Base-by-base conservation (phyloP, 1,140 invertebrate genomes). In the Hesperophylax magnus region DNA sequence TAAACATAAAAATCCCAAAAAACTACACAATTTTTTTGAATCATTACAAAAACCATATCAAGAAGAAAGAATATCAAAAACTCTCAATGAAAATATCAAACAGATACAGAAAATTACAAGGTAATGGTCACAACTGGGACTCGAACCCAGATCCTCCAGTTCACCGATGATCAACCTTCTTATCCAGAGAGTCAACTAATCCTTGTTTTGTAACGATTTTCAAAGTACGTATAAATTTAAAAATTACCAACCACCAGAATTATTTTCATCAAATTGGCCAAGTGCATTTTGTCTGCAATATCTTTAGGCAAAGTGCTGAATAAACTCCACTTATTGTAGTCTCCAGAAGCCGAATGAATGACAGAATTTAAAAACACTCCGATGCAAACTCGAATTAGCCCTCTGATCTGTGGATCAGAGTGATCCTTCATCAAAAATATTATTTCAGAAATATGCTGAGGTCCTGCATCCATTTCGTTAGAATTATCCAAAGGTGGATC, bases 351-450 rank as follows among this genome's bases (percentile, higher is more conserved):
- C 76, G 92, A 88, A 53, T 91, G 88, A 27, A 95, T 89, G 1
- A 92, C 90, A 1, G 93, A 87, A 60, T 91, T 90, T 34, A 97
- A 87, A 85, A 95, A 93, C 83, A 91, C 92, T 3, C 94, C 94
- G 75, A 95, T 89, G 72, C 95, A 86, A 18, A 93, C 88, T 61
- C 94, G 92, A 7, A 94, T 90, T 79, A 94, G 91, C 8, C 96
- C 96, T 84, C 96, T 91, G 22, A 98, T 90, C 85, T 97, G 95
- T 0, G 96, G 97, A 89, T 98, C 96, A 54, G 90, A 87, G 87
- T 97, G 96, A 85, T 91, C 87, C 47, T 92, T 91, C 86, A 94
- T 95, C 18, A 95, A 87, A 31, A 94, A 71, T 81, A 90, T 88
- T 39, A 97, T 86, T 86, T 97, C 95, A 20, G 89, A 90, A 65